These are phyloP conservation scores for Troglohyphantes excavatus DNA, from an alignment of 2,888 invertebrate species.

Conservation along the genomic window DNA sequence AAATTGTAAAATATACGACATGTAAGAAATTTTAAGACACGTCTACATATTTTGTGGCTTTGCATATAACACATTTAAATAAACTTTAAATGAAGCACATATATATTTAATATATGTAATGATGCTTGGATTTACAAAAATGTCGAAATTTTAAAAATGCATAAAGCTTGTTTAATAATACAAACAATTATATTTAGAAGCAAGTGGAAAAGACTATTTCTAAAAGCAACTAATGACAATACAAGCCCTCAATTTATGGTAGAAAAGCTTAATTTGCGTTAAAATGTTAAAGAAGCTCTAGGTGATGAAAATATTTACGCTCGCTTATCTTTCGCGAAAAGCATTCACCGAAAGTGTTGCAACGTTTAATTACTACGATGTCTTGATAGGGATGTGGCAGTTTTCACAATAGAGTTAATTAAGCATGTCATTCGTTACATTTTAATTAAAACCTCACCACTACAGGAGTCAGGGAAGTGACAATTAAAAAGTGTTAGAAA, in stretches of 20 bases:
- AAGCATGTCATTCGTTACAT: constrained; percentile 58
- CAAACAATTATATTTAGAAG: too few relatives aligned
- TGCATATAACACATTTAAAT: too few relatives aligned
- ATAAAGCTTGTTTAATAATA: too few relatives aligned
- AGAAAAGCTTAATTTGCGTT: not conserved
- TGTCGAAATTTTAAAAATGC: too few relatives aligned
- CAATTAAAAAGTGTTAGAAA: constrained; percentile 4
- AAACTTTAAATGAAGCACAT: too few relatives aligned
- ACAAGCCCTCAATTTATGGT: not conserved
- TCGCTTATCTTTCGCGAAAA: not conserved
- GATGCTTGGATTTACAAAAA: too few relatives aligned
- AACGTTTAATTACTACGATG: not conserved
- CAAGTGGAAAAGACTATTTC: too few relatives aligned
- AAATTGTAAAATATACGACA: too few relatives aligned
- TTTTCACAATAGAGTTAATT: constrained; percentile 54
- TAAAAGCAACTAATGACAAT: too few relatives aligned
- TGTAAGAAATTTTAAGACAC: too few relatives aligned
- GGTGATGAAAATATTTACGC: not conserved
- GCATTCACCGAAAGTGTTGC: not conserved
- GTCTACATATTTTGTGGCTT: too few relatives aligned
- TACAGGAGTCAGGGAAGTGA: constrained; percentile 14
- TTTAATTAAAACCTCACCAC: constrained; percentile 63
- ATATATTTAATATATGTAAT: too few relatives aligned
- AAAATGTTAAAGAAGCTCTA: not conserved
- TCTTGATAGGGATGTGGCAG: constrained; percentile 13